Evolutionary conservation across 2,113 vertebrate species (phyloP).

Genomic region (Hypomesus transpacificus): DNA sequence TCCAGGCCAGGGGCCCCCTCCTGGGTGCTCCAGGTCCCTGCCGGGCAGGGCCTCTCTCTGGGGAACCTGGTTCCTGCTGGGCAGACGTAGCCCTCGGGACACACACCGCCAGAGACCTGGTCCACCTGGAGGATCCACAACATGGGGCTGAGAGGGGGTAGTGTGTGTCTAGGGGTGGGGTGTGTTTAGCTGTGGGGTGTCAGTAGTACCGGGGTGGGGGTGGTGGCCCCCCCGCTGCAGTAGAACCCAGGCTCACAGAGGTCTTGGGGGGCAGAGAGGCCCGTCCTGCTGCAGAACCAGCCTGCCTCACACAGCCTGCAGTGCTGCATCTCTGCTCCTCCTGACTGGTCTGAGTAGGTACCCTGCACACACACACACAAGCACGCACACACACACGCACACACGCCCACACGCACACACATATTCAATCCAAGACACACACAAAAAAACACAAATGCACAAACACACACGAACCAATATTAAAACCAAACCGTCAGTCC

Average conservation of each 20-base stretch:
- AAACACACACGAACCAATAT: not conserved
- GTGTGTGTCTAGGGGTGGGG: not conserved
- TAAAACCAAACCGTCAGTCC: too few species aligned
- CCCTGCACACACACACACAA: constrained; percentile 64
- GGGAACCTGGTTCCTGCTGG: constrained; percentile 72
- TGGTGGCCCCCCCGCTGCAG: constrained; percentile 71
- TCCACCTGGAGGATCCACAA: constrained; percentile 61
- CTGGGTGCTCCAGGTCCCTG: constrained; percentile 79
- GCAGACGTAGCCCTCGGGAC: constrained; percentile 78
- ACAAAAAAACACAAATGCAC: constrained; percentile 3
- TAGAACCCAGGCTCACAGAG: constrained; percentile 73
- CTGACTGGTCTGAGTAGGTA: constrained; percentile 64
- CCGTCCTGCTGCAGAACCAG: constrained; percentile 75
- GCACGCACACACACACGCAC: not conserved
- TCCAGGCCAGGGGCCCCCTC: constrained; percentile 70
- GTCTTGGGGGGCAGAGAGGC: constrained; percentile 76
- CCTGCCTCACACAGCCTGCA: constrained; percentile 79
- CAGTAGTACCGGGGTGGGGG: constrained; percentile 71
- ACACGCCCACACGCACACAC: not conserved
- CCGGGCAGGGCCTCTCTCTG: constrained; percentile 76
- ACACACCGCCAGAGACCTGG: constrained; percentile 75
- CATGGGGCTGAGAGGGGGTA: not conserved
- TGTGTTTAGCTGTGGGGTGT: not conserved
- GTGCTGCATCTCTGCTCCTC: constrained; percentile 58
- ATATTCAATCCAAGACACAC: not conserved